Conservation (phyloP, 2,888 invertebrate genomes). For the Drosophila fungiperda region DNA sequence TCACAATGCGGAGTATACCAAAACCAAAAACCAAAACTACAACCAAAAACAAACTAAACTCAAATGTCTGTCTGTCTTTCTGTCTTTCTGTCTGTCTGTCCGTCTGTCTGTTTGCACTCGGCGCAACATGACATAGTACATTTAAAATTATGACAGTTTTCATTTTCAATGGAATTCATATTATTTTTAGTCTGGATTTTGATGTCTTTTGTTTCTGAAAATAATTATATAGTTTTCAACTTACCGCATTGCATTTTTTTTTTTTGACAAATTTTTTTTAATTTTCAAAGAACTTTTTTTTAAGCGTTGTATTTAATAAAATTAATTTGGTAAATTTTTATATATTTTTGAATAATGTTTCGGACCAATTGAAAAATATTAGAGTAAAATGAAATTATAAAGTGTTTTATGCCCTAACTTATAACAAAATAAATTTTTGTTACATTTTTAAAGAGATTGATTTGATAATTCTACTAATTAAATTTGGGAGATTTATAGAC, state of each 20-base stretch:
- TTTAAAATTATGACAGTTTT: constrained; percentile 79
- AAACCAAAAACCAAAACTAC: constrained; percentile 28
- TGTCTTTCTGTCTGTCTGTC: not conserved
- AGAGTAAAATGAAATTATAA: not conserved
- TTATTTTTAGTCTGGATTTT: constrained; percentile 28
- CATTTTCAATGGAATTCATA: constrained; percentile 67
- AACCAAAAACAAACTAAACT: constrained; percentile 29
- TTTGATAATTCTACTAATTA: no score
- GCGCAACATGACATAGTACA: constrained; percentile 72
- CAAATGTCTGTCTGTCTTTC: constrained; percentile 7
- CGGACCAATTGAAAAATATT: not conserved
- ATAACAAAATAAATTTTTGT: not conserved
- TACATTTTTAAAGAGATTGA: not conserved
- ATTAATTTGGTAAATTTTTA: not conserved
- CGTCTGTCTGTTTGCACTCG: constrained; percentile 39
- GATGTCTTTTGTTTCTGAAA: constrained; percentile 16
- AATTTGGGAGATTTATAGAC: no score
- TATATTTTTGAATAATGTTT: not conserved
- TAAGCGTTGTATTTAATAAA: not conserved
- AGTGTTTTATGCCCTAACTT: no score
- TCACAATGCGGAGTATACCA: constrained; percentile 30
- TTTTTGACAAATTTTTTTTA: not conserved
- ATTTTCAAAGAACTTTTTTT: not conserved
- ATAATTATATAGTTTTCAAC: not conserved
- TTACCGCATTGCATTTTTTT: not conserved